Evolutionary conservation across 2,113 vertebrate genomes (phyloP), one percentile per base, ranked within the genome.

Genomic region (Puma concolor): DNA sequence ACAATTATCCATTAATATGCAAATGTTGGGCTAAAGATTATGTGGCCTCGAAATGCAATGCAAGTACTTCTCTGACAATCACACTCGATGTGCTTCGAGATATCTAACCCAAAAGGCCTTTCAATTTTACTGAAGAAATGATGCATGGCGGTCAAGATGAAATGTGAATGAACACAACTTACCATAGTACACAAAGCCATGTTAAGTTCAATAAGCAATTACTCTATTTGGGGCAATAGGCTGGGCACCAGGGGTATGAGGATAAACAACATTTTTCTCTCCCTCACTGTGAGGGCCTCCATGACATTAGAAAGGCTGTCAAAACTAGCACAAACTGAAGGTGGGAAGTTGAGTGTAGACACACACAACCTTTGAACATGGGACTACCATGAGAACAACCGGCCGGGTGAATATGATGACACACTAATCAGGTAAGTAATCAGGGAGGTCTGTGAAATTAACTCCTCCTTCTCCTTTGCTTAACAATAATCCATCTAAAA

Each of bases 1-100:
- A 97, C 96, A 99, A 98, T 98, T 41, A 95, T 90, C 95, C 96
- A 98, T 99, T 98, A 99, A 98, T 97, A 99, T 98, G 98, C 97
- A 99, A 98, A 98, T 98, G 97, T 83, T 93, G 94, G 86, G 29
- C 85, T 89, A 97, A 97, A 98, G 66, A 98, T 38, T 81, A 97
- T 82, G 82, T 86, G 66, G 90, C 91, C 85, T 81, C 66, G 98
- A 98, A 98, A 98, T 0, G 23, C 91, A 95, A 94, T 66, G 92
- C 72, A 95, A 97, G 94, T 86, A 33, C 95, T 97, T 72, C 54
- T 97, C 80, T 97, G 97, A 90, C 91, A 95, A 74, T 90, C 72
- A 33, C n/a, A 12, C 44, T 67, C 79, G 14, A 12, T 9, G 50
- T 21, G 36, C 83, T 64, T 74, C 71, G 2, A 69, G 96, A 83